Conservation (phyloP, 2,888 invertebrate genomes). For the Hirtodrosophila duncani region DNA sequence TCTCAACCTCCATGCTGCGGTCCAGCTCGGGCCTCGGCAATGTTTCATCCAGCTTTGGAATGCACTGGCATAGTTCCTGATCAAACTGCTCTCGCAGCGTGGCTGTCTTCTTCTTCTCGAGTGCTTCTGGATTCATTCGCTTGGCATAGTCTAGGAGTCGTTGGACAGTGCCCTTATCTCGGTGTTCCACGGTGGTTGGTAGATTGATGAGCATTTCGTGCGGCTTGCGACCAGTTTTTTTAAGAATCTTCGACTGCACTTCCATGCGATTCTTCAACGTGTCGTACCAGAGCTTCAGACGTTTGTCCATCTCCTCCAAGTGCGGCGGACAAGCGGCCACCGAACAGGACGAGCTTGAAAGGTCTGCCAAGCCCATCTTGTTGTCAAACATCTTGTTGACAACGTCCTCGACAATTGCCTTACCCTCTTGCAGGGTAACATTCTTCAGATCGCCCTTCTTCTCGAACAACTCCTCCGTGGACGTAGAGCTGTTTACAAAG, state of each 20-base stretch:
- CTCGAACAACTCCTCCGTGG: background rate
- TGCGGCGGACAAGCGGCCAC: constrained; percentile 1
- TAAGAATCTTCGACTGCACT: constrained; percentile 43
- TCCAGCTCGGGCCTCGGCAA: constrained; percentile 50
- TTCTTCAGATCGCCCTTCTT: background rate
- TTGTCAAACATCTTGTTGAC: constrained; percentile 28
- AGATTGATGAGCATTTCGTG: constrained; percentile 61
- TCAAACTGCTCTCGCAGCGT: constrained; percentile 31
- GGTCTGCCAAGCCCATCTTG: background rate
- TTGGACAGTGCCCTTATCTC: constrained; percentile 59
- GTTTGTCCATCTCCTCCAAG: constrained; percentile 53
- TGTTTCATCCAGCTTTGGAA: constrained; percentile 55
- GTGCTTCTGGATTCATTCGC: constrained; percentile 51
- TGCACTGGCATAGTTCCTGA: constrained; percentile 4
- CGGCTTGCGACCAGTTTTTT: constrained; percentile 38
- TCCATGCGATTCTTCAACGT: constrained; percentile 46
- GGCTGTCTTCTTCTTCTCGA: constrained; percentile 2
- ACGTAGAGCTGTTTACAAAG: background rate
- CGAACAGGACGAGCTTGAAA: constrained; percentile 21
- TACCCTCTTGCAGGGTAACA: constrained; percentile 16
- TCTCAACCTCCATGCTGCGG: constrained; percentile 38
- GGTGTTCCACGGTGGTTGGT: constrained; percentile 48
- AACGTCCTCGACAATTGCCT: constrained; percentile 18
- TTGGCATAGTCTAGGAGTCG: constrained; percentile 62
- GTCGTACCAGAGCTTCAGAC: constrained; percentile 64